phyloP scores from a whole-genome alignment of 2,888 invertebrate species.

The Homarus gammarus region DNA sequence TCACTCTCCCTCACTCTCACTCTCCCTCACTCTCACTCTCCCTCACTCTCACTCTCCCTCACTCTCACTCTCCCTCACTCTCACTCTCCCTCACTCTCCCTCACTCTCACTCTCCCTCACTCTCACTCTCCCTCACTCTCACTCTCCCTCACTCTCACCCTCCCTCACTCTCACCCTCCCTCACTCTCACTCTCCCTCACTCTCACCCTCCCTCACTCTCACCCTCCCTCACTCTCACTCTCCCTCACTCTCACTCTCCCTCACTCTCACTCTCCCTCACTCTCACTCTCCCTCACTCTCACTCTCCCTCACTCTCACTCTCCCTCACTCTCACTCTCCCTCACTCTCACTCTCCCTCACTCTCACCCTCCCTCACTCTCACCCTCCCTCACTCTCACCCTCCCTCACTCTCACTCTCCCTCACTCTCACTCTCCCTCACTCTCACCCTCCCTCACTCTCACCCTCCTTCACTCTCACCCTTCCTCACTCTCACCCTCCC shows the following conservation, averaged over 20 bases:
- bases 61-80: no score
- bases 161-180: constrained; percentile 8
- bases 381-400: no score
- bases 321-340: constrained; percentile 23
- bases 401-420: not conserved
- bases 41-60: no score
- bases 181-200: constrained; percentile 1
- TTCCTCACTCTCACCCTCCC: not conserved
- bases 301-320: constrained; percentile 25
- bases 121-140: constrained; percentile 14
- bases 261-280: no score
- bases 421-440: not conserved
- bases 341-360: not conserved
- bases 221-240: no score
- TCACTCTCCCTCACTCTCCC: no score
- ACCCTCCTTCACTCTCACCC: not conserved
- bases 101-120: not conserved
- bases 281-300: no score
- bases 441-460: not conserved
- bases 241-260: no score
- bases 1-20: no score
- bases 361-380: no score
- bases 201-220: no score
- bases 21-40: no score
- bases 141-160: not conserved